Evolutionary conservation across 1,140 invertebrate genomes (phyloP), one percentile per base, ranked within the genome.

Genomic region (Frieseomelitta varia): DNA sequence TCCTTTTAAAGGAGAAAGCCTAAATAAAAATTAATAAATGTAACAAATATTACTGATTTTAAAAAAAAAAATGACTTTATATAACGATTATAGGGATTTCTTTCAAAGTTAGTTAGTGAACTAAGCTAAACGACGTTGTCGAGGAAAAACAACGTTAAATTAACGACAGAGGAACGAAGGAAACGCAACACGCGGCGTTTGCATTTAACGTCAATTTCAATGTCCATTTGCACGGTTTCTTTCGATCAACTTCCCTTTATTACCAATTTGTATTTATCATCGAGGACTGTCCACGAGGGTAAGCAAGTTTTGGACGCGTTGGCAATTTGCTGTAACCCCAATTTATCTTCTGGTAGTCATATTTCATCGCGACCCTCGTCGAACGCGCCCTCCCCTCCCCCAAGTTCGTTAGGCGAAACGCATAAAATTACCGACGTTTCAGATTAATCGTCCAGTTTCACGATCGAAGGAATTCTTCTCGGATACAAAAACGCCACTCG

Each of bases 331-430:
- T 51, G 47, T 71, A 84, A 71, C 81, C 67, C 81, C 76, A 58
- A 84, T 84, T 77, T 79, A 84, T 84, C 75, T 84, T 71, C 81
- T 51, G 76, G 39, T 58, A 69, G 76, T 79, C 81, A 84, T 84
- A 84, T 84, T 84, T 84, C 81, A 84, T 71, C 65, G 61, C 55
- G 27, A 84, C 81, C 81, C 81, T 76, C 81, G 73, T 79, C 76
- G 56, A 78, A 69, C 61, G 73, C 0, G 30, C 30, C 30, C n/a
- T n/a, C n/a, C n/a, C n/a, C n/a, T n/a, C n/a, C 51, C 53, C 63
- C 53, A 30, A 47, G 73, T 84, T 84, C 81, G 81, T 84, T 84
- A 84, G 76, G 24, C 76, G 81, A 79, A 84, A 84, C 81, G 81
- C 81, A 84, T 84, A 84, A 84, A 79, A 71, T 84, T 84, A 84